Percentiles rank a stretch among this genome's conserved stretches.
phyloP scores from a whole-genome alignment of 2,113 vertebrate genomes.

The Balaeniceps rex region DNA sequence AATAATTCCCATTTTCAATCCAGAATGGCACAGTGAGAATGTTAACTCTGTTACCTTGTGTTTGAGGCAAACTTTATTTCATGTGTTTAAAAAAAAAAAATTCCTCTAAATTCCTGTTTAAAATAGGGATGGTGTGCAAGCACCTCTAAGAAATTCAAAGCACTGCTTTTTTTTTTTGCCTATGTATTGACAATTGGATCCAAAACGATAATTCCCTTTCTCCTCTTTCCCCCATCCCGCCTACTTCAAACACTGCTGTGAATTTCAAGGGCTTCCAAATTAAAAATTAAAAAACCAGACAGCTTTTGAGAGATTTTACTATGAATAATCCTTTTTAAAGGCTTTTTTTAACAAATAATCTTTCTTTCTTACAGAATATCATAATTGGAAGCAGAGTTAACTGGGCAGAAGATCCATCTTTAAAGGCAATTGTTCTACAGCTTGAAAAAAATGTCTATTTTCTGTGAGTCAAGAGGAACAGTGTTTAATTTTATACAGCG shows the following conservation, averaged over 20 bases:
- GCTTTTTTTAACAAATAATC: background rate
- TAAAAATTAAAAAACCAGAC: background rate
- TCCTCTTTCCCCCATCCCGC: background rate
- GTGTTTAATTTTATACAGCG: background rate
- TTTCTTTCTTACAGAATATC: slow-evolving; percentile 59
- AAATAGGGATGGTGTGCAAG: background rate
- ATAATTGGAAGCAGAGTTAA: slow-evolving; percentile 69
- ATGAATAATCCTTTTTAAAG: background rate
- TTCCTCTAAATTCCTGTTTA: background rate
- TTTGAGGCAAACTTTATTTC: background rate
- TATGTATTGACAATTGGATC: background rate
- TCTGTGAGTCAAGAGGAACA: background rate
- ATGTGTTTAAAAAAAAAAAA: background rate
- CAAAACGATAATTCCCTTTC: background rate
- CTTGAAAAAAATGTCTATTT: slow-evolving; percentile 56
- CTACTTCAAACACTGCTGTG: background rate
- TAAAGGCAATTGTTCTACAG: slow-evolving; percentile 63
- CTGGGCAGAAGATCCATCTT: slow-evolving; percentile 71
- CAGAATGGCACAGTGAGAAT: background rate
- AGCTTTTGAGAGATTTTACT: background rate
- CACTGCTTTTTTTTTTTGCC: background rate
- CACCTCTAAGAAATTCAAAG: background rate
- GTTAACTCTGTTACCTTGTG: background rate
- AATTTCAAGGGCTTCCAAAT: background rate
- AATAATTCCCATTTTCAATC: background rate